Conservation (phyloP, 2,797 vertebrate genomes). For the Anabacerthia variegaticeps region DNA sequence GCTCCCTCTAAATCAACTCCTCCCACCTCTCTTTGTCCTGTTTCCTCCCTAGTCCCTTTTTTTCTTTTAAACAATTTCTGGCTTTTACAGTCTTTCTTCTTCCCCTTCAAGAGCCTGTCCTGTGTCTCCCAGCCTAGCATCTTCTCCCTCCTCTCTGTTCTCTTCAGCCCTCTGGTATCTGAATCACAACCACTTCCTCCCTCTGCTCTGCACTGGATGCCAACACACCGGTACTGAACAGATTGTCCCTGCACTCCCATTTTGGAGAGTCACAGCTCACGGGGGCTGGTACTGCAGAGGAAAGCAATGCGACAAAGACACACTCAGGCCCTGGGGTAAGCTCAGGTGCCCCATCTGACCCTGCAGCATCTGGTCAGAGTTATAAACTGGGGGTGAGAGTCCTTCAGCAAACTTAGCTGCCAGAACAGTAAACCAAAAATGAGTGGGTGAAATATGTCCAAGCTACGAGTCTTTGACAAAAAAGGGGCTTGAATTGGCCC, state of each 20-base stretch:
- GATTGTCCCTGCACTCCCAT: not conserved
- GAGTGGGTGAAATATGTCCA: accelerated
- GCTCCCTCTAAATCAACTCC: not conserved
- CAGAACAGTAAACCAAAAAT: not conserved
- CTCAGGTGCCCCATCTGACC: accelerated
- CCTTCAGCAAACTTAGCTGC: not conserved
- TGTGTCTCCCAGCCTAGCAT: not conserved
- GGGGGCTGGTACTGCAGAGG: not conserved
- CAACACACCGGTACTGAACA: not conserved
- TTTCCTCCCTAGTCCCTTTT: not conserved
- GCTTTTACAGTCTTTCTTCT: not conserved
- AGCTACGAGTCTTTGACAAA: not conserved
- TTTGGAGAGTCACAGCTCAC: accelerated
- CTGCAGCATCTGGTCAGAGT: accelerated
- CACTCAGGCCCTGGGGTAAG: accelerated
- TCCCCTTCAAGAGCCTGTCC: accelerated
- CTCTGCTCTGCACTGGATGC: not conserved
- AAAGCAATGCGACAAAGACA: accelerated
- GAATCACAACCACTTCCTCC: not conserved
- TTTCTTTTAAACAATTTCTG: not conserved
- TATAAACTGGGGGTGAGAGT: accelerated
- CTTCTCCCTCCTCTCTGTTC: not conserved
- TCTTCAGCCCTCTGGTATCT: not conserved
- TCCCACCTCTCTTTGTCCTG: not conserved
- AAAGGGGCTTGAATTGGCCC: not conserved